Evolutionary conservation across 2,113 vertebrate genomes (phyloP).

Genomic region (Campylomormyrus numenius): DNA sequence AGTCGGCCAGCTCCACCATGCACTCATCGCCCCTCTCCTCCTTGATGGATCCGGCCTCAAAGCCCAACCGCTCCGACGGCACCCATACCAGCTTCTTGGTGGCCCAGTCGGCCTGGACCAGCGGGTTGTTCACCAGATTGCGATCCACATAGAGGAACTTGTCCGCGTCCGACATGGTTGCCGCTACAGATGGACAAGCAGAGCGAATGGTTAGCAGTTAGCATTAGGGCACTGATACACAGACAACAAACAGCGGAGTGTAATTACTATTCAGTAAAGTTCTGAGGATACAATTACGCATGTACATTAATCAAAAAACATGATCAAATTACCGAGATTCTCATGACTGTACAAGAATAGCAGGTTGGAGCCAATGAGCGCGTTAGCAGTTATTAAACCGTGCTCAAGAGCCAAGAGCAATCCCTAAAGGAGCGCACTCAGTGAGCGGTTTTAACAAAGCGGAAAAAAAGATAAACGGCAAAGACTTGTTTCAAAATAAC

Average conservation of each 20-base stretch:
- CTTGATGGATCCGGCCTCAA: slow-evolving; percentile 60
- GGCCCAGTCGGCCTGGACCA: slow-evolving; percentile 70
- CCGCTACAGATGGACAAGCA: slow-evolving; percentile 29
- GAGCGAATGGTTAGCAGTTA: background rate
- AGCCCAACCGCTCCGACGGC: slow-evolving; percentile 65
- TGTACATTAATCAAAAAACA: background rate
- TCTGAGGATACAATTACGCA: background rate
- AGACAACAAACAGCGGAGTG: background rate
- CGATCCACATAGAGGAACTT: slow-evolving; percentile 65
- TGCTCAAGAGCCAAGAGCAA: background rate
- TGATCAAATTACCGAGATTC: background rate
- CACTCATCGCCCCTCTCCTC: slow-evolving; percentile 66
- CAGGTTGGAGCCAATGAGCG: background rate
- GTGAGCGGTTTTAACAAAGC: background rate
- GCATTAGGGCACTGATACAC: background rate
- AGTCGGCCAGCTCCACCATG: slow-evolving; percentile 63
- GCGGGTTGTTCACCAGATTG: slow-evolving; percentile 42
- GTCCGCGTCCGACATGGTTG: slow-evolving; percentile 62
- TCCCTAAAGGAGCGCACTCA: background rate
- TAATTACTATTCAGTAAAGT: background rate
- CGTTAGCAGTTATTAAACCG: background rate
- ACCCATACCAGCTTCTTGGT: slow-evolving; percentile 69
- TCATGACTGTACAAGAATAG: background rate
- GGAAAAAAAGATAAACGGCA: background rate
- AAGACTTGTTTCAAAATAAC: background rate